Evolutionary conservation across 2,113 vertebrate genomes (phyloP), one percentile per base, ranked within the genome.

Genomic region (Sporophila hypoxantha): DNA sequence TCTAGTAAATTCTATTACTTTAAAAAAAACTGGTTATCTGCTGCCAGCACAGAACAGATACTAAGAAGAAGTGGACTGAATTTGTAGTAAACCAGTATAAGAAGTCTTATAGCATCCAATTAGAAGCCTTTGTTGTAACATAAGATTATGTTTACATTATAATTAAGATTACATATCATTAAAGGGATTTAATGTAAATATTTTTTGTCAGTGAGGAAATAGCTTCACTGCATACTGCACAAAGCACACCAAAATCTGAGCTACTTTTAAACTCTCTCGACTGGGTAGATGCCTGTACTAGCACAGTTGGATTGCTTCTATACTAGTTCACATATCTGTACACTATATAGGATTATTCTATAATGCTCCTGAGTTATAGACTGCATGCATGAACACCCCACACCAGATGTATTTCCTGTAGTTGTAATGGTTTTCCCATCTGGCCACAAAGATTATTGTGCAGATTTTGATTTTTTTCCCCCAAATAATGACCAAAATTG

Each of bases 1-100:
- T 92, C 65, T 91, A 50, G 41, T 85, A 89, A 85, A 83, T 92
- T 23, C 23, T 60, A 25, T 76, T 82, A 30, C 46, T 87, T 82
- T 0, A 16, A 67, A 92, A 69, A 17, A 47, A 23, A 0, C 7
- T 32, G 29, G 12, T 66, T 86, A 76, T 52, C 12, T 71, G 4
- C 60, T 89, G 57, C 44, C 46, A 83, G 62, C 25, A 47, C 22
- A 69, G 66, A 83, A 55, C 10, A 91, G 42, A 52, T 53, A 76
- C 19, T 46, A 55, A 39, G 80, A 89, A 87, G 27, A 64, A 17
- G 8, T 82, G 22, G 41, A 64, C 12, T 1, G 0, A 9, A 67
- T 67, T 56, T 68, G 46, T 37, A 70, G 11, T 64, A 85, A 93
- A 56, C 7, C 25, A 41, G 9, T 64, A 11, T 44, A 64, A 57